Percentiles rank a stretch among this genome's conserved stretches.
These are phyloP conservation scores for Coelopa frigida DNA, from an alignment of 1,140 invertebrate genomes.

Conservation along the genomic window DNA sequence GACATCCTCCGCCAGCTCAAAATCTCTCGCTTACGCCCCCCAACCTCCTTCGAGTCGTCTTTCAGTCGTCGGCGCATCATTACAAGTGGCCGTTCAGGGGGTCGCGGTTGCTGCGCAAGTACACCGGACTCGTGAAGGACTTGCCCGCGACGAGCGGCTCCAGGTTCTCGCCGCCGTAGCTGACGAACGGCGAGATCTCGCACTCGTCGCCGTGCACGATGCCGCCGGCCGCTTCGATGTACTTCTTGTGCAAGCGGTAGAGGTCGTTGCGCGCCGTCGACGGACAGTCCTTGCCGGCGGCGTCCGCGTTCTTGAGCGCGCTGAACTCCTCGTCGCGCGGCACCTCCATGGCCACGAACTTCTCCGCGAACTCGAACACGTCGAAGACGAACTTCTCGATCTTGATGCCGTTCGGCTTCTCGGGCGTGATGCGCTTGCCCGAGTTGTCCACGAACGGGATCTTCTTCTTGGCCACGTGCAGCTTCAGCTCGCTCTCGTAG, in stretches of 20 bases:
- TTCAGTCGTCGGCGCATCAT: neutral
- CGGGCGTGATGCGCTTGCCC: constrained; percentile 67
- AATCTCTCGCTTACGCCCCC: no score
- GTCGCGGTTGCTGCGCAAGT: constrained; percentile 44
- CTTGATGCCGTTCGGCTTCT: constrained; percentile 91
- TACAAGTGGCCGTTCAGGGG: constrained; percentile 32
- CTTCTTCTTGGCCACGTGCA: constrained; percentile 97
- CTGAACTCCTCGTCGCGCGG: constrained; percentile 91
- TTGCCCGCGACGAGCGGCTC: constrained; percentile 57
- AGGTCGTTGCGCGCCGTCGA: constrained; percentile 76
- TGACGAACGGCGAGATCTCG: constrained; percentile 88
- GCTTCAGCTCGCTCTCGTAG: constrained; percentile 65
- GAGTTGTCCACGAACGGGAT: constrained; percentile 78
- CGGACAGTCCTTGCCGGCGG: constrained; percentile 81
- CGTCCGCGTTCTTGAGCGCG: constrained; percentile 90
- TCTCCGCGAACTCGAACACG: constrained; percentile 88
- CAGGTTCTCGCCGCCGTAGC: constrained; percentile 84
- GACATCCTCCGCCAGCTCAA: no score
- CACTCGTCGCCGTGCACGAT: constrained; percentile 61
- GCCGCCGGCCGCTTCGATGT: constrained; percentile 79
- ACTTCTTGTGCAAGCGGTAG: constrained; percentile 73
- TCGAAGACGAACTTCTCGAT: constrained; percentile 99
- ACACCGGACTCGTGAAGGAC: constrained; percentile 61
- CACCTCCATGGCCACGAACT: constrained; percentile 92
- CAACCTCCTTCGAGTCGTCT: no score